Conservation (phyloP, 2,113 vertebrate species). For the Morone saxatilis region DNA sequence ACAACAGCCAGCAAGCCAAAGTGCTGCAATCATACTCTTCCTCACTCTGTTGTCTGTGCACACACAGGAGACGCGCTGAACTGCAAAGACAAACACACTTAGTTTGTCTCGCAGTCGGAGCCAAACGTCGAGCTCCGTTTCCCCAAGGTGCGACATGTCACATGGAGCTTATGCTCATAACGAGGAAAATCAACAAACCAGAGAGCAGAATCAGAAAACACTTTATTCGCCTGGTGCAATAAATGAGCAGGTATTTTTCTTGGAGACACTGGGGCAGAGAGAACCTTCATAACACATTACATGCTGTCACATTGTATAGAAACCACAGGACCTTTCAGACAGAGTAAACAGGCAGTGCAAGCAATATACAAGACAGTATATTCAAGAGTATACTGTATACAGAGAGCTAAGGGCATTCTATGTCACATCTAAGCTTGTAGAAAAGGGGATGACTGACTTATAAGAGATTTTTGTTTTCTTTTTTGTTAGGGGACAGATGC, state of each 20-base stretch:
- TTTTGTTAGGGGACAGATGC: background rate
- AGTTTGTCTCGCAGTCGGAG: slow-evolving; percentile 62
- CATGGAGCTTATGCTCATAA: slow-evolving; percentile 67
- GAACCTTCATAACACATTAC: background rate
- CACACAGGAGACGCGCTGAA: slow-evolving; percentile 53
- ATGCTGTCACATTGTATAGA: slow-evolving; percentile 6
- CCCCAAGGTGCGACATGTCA: slow-evolving; percentile 68
- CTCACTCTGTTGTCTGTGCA: slow-evolving; percentile 37
- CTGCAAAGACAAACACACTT: slow-evolving; percentile 72
- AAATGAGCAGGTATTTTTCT: slow-evolving; percentile 33
- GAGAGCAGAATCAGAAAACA: slow-evolving; percentile 54
- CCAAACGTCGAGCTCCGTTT: slow-evolving; percentile 53
- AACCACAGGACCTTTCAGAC: background rate
- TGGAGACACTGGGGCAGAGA: slow-evolving; percentile 15
- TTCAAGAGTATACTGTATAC: background rate
- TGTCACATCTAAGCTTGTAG: background rate
- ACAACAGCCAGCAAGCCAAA: slow-evolving; percentile 31
- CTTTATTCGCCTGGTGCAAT: slow-evolving; percentile 40
- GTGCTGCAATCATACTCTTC: slow-evolving; percentile 41
- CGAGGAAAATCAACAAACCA: slow-evolving; percentile 67
- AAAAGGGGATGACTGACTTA: background rate
- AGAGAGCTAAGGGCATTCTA: background rate
- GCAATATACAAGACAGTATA: background rate
- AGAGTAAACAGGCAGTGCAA: background rate
- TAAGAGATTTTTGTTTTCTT: background rate